phyloP scores from a whole-genome alignment of 2,113 vertebrate species.

The Sander vitreus region DNA sequence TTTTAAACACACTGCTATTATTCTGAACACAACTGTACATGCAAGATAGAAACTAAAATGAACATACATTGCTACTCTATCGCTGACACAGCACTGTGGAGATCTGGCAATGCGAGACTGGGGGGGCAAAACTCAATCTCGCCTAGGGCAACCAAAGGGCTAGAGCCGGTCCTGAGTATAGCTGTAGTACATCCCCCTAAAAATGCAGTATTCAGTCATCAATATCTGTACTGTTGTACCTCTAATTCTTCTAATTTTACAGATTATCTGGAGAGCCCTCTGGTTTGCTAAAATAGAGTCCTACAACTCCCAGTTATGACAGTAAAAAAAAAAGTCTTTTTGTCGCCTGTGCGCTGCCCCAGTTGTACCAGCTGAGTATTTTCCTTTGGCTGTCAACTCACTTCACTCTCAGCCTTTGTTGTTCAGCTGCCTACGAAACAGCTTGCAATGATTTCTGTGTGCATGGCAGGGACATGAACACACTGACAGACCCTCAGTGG shows the following conservation, averaged over 20 bases:
- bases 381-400: slow-evolving; percentile 28
- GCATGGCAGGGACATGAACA: slow-evolving; percentile 36
- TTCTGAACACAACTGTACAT: too few species aligned
- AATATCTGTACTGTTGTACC: slow-evolving; percentile 7
- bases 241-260: neutral
- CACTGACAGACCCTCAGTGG: slow-evolving; percentile 47
- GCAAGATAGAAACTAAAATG: too few species aligned
- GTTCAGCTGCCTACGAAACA: slow-evolving; percentile 23
- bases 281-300: neutral
- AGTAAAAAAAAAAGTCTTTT: slow-evolving; percentile 14
- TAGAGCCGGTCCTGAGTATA: too few species aligned
- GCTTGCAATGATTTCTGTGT: slow-evolving; percentile 18
- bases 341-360: slow-evolving; percentile 4
- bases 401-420: slow-evolving; percentile 33
- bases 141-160: too few species aligned
- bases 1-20: too few species aligned
- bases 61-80: too few species aligned
- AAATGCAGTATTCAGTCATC: neutral
- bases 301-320: neutral
- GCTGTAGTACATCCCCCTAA: neutral
- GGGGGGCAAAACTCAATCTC: too few species aligned
- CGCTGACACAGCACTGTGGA: too few species aligned
- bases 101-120: too few species aligned
- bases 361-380: slow-evolving; percentile 39
- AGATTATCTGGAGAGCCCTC: neutral